These are phyloP conservation scores for Drosophila antonietae DNA, from an alignment of 2,888 invertebrate species.

Conservation along the genomic window DNA sequence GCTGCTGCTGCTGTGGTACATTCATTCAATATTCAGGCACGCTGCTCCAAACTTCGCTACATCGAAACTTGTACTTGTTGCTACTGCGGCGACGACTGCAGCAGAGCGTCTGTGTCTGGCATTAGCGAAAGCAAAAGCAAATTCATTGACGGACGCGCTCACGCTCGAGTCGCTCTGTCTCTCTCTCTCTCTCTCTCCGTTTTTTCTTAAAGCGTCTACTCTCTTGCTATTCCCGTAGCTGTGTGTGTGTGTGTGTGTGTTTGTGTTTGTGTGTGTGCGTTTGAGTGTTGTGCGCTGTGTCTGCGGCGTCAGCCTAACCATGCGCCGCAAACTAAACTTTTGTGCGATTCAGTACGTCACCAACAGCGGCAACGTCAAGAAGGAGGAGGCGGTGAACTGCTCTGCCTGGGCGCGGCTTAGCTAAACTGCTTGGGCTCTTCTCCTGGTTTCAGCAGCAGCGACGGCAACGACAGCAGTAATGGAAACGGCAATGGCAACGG, in stretches of 20 bases:
- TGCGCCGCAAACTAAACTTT: slow-evolving; percentile 70
- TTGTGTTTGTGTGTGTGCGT: slow-evolving; percentile 15
- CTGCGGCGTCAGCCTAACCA: slow-evolving; percentile 52
- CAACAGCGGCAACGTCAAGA: slow-evolving; percentile 76
- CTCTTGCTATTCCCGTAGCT: slow-evolving; percentile 13
- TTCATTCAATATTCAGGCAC: too few species aligned
- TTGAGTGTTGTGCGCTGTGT: slow-evolving; percentile 1
- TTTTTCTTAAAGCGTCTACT: not conserved
- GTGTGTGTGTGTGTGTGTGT: slow-evolving; percentile 7
- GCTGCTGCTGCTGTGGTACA: too few species aligned
- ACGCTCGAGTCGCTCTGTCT: not conserved
- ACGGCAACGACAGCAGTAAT: slow-evolving; percentile 17
- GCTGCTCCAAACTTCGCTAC: too few species aligned
- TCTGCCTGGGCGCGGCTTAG: slow-evolving; percentile 53
- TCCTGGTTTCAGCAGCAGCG: slow-evolving; percentile 28
- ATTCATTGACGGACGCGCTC: slow-evolving; percentile 53
- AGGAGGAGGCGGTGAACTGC: slow-evolving; percentile 76
- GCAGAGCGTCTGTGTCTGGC: slow-evolving; percentile 1
- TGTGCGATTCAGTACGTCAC: slow-evolving; percentile 75
- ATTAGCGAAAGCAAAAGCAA: slow-evolving; percentile 15
- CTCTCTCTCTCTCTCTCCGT: slow-evolving; percentile 4
- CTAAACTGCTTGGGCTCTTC: slow-evolving; percentile 38
- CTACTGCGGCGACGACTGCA: slow-evolving; percentile 2
- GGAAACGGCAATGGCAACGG: slow-evolving; percentile 22
- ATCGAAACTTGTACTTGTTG: slow-evolving; percentile 38